Base-by-base conservation (phyloP, 2,888 invertebrate species). In the Conomelus anceps region DNA sequence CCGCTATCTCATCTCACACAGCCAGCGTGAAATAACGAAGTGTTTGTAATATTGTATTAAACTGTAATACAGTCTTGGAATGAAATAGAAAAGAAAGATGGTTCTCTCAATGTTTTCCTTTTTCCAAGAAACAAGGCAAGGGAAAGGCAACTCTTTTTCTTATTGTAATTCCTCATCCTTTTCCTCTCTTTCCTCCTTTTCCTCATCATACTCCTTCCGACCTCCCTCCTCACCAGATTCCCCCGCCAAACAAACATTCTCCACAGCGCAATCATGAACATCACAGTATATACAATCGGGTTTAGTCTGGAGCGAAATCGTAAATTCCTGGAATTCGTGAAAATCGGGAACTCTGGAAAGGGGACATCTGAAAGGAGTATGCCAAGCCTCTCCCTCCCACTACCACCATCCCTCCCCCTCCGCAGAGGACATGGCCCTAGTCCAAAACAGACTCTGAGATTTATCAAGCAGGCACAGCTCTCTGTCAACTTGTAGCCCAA, bases 351-450 rank as follows among this genome's bases (percentile, higher is more conserved):
- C 29, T 34, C 17, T 26, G 34, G 29, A 85, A 34, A 23, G 34
- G 85, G 23, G 84, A 22, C 24, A 13, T n/a, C 22, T 22, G 89
- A 87, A 63, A 86, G 86, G 89, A 89, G 63, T 22, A 17, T 84
- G 63, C 63, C 89, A 86, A 89, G 87, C 86, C 84, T 26, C 86
- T 86, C 29, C 86, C 20, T 41, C 84, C 90, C n/a, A 90, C 89
- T 26, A 84, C 86, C 88, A 88, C 26, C 23, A n/a, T 24, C 4
- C 85, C 86, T 24, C 41, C 89, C 22, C 87, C 92, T 92, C 91
- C 89, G 41, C 26, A 23, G 86, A 34, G 85, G 86, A 86, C 26
- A 86, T 86, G 86, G 86, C 86, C 86, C 86, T 17, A 24, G 86
- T 86, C 86, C 86, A 86, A 86, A 86, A 86, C 86, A 86, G 86